Percentiles rank a stretch among this genome's conserved stretches.
These are phyloP conservation scores for Oncorhynchus mykiss DNA, from an alignment of 2,113 vertebrate species.

Conservation along the genomic window DNA sequence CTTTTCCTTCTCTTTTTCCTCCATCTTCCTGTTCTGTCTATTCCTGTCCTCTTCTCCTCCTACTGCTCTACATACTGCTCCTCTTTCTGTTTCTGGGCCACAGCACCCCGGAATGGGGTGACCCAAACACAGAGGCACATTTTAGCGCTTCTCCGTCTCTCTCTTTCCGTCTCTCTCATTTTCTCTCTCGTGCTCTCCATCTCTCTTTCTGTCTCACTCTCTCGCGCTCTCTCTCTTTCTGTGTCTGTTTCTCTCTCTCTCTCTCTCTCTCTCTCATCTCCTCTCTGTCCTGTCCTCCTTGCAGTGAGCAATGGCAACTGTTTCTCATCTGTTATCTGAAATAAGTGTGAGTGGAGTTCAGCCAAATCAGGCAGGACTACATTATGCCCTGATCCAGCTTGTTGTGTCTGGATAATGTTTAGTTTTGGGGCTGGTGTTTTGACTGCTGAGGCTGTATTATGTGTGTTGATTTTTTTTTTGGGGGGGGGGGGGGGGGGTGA, in stretches of 20 bases:
- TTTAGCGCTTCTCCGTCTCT: slow-evolving; percentile 11
- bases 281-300: not conserved
- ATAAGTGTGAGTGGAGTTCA: no score
- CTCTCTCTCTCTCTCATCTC: not conserved
- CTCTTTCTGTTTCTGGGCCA: slow-evolving; percentile 50
- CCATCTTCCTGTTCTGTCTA: slow-evolving; percentile 37
- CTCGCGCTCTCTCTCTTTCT: no score
- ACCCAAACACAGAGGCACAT: slow-evolving; percentile 35
- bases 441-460: not conserved
- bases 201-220: no score
- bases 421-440: slow-evolving; percentile 3
- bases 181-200: no score
- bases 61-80: slow-evolving; percentile 43
- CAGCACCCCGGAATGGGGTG: slow-evolving; percentile 40
- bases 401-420: not conserved
- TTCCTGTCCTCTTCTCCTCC: slow-evolving; percentile 40
- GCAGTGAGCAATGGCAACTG: no score
- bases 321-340: not conserved
- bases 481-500: no score
- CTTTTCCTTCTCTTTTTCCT: slow-evolving; percentile 3
- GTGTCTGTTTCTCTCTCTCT: no score
- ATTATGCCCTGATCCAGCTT: not conserved
- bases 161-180: no score
- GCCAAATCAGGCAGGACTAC: no score
- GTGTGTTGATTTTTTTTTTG: not conserved